These are phyloP conservation scores for Zygogramma bicolorata DNA, from an alignment of 2,888 invertebrate species.

Conservation along the genomic window DNA sequence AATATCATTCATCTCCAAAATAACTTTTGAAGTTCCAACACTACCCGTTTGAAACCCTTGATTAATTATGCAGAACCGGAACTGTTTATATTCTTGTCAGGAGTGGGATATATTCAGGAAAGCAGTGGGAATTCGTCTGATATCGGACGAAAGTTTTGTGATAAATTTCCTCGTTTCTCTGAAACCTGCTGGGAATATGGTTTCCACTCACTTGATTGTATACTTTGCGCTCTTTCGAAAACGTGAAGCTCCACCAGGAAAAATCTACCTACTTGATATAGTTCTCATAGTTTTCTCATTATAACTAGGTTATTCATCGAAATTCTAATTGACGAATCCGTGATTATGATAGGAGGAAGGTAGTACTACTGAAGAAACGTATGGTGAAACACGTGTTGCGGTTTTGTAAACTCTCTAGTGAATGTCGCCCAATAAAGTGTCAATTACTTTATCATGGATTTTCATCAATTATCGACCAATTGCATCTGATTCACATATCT, in stretches of 20 bases:
- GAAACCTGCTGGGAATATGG: not conserved
- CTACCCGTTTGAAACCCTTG: not conserved
- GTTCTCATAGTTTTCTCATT: too few relatives aligned
- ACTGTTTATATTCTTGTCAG: not conserved
- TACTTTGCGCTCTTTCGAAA: not conserved
- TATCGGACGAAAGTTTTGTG: constrained; percentile 2
- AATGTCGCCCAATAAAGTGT: too few relatives aligned
- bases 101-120: not conserved
- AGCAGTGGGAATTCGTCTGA: not conserved
- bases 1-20: not conserved
- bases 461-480: too few relatives aligned
- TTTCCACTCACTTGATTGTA: not conserved
- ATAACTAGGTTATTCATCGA: too few relatives aligned
- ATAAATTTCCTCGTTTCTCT: not conserved
- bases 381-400: too few relatives aligned
- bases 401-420: too few relatives aligned
- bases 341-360: too few relatives aligned
- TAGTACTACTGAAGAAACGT: too few relatives aligned
- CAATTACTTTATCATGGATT: too few relatives aligned
- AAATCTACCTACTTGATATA: not conserved
- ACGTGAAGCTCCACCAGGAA: not conserved
- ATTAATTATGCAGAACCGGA: constrained; percentile 2
- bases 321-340: too few relatives aligned
- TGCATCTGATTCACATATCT: not conserved
- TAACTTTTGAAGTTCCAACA: not conserved